Conservation (phyloP, 2,888 invertebrate species). For the Sipha maydis region DNA sequence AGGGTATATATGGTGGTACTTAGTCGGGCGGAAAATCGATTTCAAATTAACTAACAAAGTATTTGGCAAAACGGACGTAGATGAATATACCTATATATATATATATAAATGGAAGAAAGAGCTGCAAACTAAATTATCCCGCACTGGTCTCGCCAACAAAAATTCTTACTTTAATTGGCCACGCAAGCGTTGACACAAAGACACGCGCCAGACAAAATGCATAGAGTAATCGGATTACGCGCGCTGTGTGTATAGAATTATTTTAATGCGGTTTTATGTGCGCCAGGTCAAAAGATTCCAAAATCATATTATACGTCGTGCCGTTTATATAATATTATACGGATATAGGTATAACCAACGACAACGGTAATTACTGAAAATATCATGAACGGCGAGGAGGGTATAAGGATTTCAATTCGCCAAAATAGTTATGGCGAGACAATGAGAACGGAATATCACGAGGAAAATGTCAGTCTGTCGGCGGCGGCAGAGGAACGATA, state of each 20-base stretch:
- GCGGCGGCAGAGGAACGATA: no score
- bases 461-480: no score
- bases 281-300: not conserved
- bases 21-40: constrained; percentile 34
- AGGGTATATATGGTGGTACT: not conserved
- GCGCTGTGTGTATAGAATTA: not conserved
- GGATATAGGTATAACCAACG: not conserved
- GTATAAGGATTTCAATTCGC: no score
- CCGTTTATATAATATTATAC: no score
- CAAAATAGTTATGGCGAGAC: no score
- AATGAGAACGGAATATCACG: no score
- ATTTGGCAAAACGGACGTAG: not conserved
- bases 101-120: not conserved
- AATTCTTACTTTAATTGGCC: constrained; percentile 37
- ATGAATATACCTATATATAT: no score
- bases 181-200: not conserved
- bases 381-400: not conserved
- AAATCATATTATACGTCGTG: not conserved
- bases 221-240: constrained; percentile 29
- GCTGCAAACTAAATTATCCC: not conserved
- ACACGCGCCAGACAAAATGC: not conserved
- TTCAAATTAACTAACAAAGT: constrained; percentile 9
- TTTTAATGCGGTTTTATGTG: constrained; percentile 16
- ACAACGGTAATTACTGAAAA: not conserved
- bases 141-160: not conserved